Evolutionary conservation across 2,113 vertebrate genomes (phyloP).

Genomic region (Passer montanus): DNA sequence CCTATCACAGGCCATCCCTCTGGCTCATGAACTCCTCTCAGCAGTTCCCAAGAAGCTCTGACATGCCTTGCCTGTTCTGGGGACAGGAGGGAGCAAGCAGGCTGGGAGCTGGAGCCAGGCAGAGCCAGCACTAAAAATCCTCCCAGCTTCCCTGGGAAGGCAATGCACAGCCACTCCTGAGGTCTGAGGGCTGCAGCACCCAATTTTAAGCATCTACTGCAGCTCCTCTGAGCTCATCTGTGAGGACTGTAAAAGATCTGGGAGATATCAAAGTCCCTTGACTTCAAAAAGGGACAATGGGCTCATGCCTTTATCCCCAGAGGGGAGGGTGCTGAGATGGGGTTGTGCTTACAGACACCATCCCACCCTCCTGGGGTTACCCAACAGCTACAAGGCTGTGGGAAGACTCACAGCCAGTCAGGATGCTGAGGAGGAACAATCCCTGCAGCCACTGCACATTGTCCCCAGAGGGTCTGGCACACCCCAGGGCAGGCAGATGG

Average conservation of each 20-base stretch:
- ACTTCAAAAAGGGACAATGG: not conserved
- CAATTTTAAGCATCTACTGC: not conserved
- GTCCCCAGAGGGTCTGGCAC: not conserved
- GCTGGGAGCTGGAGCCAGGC: not conserved
- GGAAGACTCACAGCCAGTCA: accelerated
- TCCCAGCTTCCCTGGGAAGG: not conserved
- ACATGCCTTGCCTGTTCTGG: accelerated
- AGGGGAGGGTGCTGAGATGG: not conserved
- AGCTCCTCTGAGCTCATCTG: not conserved
- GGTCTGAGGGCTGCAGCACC: not conserved
- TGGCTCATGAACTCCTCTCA: not conserved
- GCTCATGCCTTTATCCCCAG: not conserved
- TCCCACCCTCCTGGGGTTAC: not conserved
- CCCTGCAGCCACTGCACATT: accelerated
- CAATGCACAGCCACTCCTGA: not conserved
- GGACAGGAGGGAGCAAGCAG: not conserved
- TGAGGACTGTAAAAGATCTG: not conserved
- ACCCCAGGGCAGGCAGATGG: not conserved
- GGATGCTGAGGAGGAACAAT: not conserved
- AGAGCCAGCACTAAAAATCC: not conserved
- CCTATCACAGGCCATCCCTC: not conserved
- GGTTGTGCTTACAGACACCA: not conserved
- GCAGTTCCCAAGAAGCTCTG: not conserved
- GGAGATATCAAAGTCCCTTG: not conserved
- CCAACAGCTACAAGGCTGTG: not conserved